Base-by-base conservation (phyloP, 2,888 invertebrate species). In the Eilema caniola region DNA sequence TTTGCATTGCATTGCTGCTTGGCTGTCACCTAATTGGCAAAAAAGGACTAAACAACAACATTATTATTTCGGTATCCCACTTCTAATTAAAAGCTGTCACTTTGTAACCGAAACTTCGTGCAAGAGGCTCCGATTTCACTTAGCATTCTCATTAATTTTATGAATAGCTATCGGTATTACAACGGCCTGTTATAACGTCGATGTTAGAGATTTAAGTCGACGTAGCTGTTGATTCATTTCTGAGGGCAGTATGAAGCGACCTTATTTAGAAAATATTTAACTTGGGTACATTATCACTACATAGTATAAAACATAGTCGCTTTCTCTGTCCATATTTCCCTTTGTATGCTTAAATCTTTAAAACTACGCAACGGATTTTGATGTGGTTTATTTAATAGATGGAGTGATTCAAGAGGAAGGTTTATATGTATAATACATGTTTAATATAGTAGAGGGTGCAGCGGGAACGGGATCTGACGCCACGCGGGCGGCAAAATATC, bases 241-340 rank as follows among this genome's bases (percentile, higher is more conserved):
- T 28, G 41, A 59, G 47, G 59, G 53, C 56, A 69, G 61, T 66
- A 70, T 70, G 31, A 77, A 66, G 73, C 61, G 66, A 7, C 53
- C 64, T 76, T 74, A 74, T 74, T 62, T 74, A 80, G 74, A 74
- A 79, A 76, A 74, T 78, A 80, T 76, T 76, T 62, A 33, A 60
- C 62, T 62, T n/a, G 56, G 66, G 67, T 53, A 66, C 66, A 7
- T 3, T 37, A 14, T n/a, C n/a, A n/a, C n/a, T n/a, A n/a, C n/a
- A n/a, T n/a, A n/a, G n/a, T n/a, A n/a, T n/a, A n/a, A n/a, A n/a
- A n/a, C n/a, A n/a, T n/a, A n/a, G n/a, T n/a, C n/a, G n/a, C n/a
- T n/a, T n/a, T n/a, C n/a, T n/a, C n/a, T n/a, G n/a, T n/a, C n/a
- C n/a, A n/a, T n/a, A n/a, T n/a, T n/a, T n/a, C n/a, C n/a, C n/a